These are phyloP conservation scores for Proisotoma minuta DNA, from an alignment of 2,888 invertebrate genomes.

Conservation along the genomic window DNA sequence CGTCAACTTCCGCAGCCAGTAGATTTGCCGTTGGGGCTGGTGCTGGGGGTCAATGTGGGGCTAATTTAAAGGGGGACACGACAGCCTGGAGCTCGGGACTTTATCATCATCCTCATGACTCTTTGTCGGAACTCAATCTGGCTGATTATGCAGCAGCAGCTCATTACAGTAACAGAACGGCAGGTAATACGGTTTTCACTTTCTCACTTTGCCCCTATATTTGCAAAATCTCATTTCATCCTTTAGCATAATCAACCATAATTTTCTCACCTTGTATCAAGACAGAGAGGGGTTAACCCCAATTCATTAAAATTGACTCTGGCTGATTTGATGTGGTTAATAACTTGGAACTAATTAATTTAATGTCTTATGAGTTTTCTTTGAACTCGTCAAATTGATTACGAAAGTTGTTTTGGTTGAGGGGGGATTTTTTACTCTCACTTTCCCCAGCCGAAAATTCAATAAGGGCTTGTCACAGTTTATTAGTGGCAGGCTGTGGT, in stretches of 20 bases:
- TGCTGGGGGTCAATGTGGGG: conserved; percentile 32
- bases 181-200: conserved; percentile 42
- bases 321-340: too few relatives aligned
- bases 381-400: too few relatives aligned
- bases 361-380: too few relatives aligned
- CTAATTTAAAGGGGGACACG: conserved; percentile 18
- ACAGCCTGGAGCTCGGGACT: conserved; percentile 27
- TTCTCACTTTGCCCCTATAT: conserved; percentile 1
- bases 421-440: too few relatives aligned
- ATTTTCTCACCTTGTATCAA: too few relatives aligned
- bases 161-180: conserved; percentile 48
- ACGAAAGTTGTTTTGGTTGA: too few relatives aligned
- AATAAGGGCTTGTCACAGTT: conserved; percentile 4
- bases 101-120: conserved; percentile 31
- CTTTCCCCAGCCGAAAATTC: conserved; percentile 12
- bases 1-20: conserved; percentile 31
- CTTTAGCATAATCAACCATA: too few relatives aligned
- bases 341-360: too few relatives aligned
- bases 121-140: conserved; percentile 32
- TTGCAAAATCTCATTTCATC: too few relatives aligned
- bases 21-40: conserved; percentile 31
- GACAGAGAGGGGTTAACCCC: too few relatives aligned
- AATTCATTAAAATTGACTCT: too few relatives aligned
- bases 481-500: conserved; percentile 14
- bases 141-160: conserved; percentile 37